Evolutionary conservation across 2,113 vertebrate species (phyloP), one percentile per base, ranked within the genome.

Genomic region (Ciconia stormi): DNA sequence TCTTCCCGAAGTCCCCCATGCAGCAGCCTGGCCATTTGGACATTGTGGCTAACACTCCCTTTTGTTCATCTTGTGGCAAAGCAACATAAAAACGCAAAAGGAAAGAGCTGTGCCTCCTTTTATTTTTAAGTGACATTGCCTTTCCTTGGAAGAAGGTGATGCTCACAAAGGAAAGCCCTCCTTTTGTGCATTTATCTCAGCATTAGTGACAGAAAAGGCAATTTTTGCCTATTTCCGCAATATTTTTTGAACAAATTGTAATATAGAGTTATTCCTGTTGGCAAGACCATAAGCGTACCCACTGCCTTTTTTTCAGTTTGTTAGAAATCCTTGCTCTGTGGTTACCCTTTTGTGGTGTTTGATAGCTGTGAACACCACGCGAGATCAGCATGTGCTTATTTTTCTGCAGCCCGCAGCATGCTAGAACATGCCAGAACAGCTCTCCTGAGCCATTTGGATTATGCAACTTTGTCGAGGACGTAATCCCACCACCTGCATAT

Each of bases 11-110:
- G 19, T 15, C 16, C 5, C 29, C 32, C 34, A 2, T 7, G 72
- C 42, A 29, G 29, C 40, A 63, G n/a, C 6, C 27, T 10, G 59
- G 32, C 15, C 2, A 0, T 15, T 25, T 5, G 34, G 66, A 16
- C 14, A 3, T 15, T 1, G 7, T 21, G 11, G 36, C 10, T 32
- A 17, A 10, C 3, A 0, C 42, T 66, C 6, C 26, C 42, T 27
- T 71, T 34, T 32, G 16, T 13, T 72, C n/a, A 5, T 17, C 32
- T n/a, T 12, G 46, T 14, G 18, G 6, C 46, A 29, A 71, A 58
- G 20, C 11, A 38, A 10, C 16, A 9, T 2, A 7, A 47, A 66
- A 34, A 16, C 46, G 36, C n/a, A 13, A 16, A 50, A 32, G 29
- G 52, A 53, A 42, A 10, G 13, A 42, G 72, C 11, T 62, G 47